Percentiles rank a stretch among this genome's conserved stretches.
Conservation (phyloP, 2,113 vertebrate species). For the Mustela lutreola region DNA sequence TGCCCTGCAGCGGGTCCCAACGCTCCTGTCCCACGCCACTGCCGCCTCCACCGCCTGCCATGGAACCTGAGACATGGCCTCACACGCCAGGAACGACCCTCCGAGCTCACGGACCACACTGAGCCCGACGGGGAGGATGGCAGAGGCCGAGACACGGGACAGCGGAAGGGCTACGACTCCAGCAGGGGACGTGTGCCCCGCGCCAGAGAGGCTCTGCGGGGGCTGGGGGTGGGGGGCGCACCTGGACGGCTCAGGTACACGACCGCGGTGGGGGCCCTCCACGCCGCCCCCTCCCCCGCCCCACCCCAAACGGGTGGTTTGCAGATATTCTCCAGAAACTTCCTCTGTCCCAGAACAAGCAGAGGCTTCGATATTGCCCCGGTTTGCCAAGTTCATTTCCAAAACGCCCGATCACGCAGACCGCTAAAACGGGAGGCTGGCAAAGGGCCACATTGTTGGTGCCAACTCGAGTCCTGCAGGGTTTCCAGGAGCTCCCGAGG, state of each 20-base stretch:
- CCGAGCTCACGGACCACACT: accelerated
- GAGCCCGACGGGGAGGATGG: not conserved
- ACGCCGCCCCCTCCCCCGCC: not conserved
- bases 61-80: too few relatives aligned
- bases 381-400: not conserved
- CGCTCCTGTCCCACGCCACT: too few relatives aligned
- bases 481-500: accelerated
- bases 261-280: too few relatives aligned
- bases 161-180: accelerated
- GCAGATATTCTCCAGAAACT: not conserved
- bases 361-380: accelerated
- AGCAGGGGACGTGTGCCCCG: too few relatives aligned
- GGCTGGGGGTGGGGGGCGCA: not conserved
- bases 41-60: too few relatives aligned
- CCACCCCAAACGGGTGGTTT: too few relatives aligned
- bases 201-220: not conserved
- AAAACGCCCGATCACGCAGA: accelerated
- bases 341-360: accelerated
- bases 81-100: too few relatives aligned
- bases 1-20: too few relatives aligned
- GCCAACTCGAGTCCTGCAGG: accelerated
- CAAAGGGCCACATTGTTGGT: too few relatives aligned
- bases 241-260: accelerated
- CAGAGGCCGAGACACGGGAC: not conserved
- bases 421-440: accelerated